Conservation (phyloP, 1,140 invertebrate species). For the Yoshiicerus persimilis region DNA sequence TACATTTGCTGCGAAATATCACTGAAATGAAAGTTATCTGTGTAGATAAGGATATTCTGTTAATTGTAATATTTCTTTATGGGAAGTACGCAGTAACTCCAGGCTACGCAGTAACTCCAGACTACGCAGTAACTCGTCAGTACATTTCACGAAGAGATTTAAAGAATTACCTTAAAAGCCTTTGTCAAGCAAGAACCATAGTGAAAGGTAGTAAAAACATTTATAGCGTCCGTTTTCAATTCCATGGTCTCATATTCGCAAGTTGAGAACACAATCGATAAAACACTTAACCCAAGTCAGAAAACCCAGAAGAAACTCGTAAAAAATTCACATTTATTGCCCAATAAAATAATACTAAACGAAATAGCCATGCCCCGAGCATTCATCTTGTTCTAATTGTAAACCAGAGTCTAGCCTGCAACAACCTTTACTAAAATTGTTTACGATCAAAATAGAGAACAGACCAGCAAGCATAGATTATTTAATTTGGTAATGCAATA, state of each 20-base stretch:
- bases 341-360: conserved; percentile 8
- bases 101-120: no score
- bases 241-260: background rate
- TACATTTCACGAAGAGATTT: background rate
- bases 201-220: background rate
- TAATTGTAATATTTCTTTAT: no score
- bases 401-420: background rate
- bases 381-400: background rate
- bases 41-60: no score
- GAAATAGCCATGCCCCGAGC: background rate
- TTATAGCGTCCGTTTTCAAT: background rate
- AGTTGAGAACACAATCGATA: background rate
- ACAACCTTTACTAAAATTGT: background rate
- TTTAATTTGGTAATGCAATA: no score
- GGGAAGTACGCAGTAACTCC: no score
- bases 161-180: background rate
- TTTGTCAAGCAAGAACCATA: background rate
- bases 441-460: background rate
- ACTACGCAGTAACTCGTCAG: background rate
- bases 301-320: background rate
- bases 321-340: conserved; percentile 23
- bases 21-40: no score
- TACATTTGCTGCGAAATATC: no score
- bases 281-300: background rate
- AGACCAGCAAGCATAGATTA: no score